A percentile compares a stretch with the other conserved stretches of the same genome.
These are phyloP conservation scores for Felis chaus DNA, from an alignment of 2,113 vertebrate species.

Conservation along the genomic window DNA sequence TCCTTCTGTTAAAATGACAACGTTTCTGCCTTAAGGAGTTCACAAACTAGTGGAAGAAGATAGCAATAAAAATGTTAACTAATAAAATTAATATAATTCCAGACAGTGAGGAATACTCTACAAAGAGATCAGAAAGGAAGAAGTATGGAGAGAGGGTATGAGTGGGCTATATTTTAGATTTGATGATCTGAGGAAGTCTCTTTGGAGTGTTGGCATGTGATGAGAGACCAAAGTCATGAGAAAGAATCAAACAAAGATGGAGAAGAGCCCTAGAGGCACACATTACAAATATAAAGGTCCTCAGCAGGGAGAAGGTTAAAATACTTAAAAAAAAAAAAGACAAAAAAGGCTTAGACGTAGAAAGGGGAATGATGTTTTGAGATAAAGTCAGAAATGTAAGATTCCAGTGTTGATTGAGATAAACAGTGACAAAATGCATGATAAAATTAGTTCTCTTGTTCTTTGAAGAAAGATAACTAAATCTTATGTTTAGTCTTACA, in stretches of 20 bases:
- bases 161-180: background rate
- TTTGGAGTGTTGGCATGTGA: background rate
- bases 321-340: background rate
- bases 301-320: background rate
- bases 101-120: background rate
- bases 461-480: background rate
- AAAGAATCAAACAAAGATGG: background rate
- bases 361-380: background rate
- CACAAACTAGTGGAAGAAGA: background rate
- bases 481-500: background rate
- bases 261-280: background rate
- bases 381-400: background rate
- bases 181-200: background rate
- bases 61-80: background rate
- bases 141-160: background rate
- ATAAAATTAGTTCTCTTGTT: background rate
- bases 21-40: background rate
- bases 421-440: background rate
- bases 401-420: background rate
- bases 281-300: background rate
- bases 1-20: background rate
- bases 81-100: background rate
- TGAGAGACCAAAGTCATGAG: background rate
- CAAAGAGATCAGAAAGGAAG: background rate
- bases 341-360: background rate